A percentile compares a stretch with the other conserved stretches of the same genome.
Evolutionary conservation across 2,113 vertebrate genomes (phyloP).

Genomic region (Brachirus orientalis): DNA sequence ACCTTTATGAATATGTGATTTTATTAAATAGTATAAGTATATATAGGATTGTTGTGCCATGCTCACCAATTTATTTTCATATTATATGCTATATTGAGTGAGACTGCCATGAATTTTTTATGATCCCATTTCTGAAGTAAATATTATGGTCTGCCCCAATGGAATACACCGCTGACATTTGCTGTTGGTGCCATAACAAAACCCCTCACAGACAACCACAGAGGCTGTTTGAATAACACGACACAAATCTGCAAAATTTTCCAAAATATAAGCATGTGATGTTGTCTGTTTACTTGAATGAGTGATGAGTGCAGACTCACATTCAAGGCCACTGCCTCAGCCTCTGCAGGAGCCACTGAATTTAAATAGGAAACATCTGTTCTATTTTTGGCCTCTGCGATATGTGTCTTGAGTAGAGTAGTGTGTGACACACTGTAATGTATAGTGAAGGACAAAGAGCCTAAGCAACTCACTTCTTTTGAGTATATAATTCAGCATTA

Average conservation of each 20-base stretch:
- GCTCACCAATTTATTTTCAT: conserved; percentile 6
- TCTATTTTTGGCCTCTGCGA: not conserved
- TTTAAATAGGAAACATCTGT: conserved; percentile 6
- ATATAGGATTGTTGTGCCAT: not conserved
- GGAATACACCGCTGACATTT: conserved; percentile 41
- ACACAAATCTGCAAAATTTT: not conserved
- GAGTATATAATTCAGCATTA: too few relatives aligned
- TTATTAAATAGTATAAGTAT: too few relatives aligned
- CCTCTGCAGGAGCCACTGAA: not conserved
- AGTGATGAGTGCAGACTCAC: not conserved
- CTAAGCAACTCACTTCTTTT: too few relatives aligned
- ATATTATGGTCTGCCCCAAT: conserved; percentile 54
- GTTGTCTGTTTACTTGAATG: not conserved
- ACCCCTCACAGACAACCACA: conserved; percentile 26
- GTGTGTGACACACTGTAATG: too few relatives aligned
- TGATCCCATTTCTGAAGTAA: conserved; percentile 27
- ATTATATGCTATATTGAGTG: not conserved
- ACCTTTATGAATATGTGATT: conserved; percentile 3
- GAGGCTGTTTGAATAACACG: conserved; percentile 19
- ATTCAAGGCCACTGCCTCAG: not conserved
- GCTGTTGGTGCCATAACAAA: conserved; percentile 54
- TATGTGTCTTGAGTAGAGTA: not conserved
- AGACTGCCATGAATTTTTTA: conserved; percentile 14
- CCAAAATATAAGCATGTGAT: not conserved
- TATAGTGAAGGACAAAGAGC: too few relatives aligned